Evolutionary conservation across 2,797 vertebrate species (phyloP).

Genomic region (Allobates femoralis): DNA sequence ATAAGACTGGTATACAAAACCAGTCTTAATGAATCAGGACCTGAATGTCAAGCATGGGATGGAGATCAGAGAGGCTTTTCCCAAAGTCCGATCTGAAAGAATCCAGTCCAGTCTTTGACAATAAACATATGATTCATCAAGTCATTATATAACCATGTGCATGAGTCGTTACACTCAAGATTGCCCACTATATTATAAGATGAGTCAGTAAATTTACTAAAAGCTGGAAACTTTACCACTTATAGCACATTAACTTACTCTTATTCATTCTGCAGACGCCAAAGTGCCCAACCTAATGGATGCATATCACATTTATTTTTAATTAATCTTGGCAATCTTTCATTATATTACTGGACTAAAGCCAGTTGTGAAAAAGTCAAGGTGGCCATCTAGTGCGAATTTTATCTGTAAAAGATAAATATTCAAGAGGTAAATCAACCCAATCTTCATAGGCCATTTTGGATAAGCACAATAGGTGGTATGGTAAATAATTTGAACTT

Average conservation of each 20-base stretch:
- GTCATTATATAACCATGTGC: no score
- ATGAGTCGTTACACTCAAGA: neutral
- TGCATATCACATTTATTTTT: constrained; percentile 33
- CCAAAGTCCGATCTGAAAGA: neutral
- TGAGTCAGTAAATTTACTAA: constrained; percentile 22
- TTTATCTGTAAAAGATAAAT: neutral
- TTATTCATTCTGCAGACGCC: neutral
- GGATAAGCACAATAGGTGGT: neutral
- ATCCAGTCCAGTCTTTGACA: neutral
- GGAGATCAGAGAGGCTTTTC: neutral
- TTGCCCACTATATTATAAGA: neutral
- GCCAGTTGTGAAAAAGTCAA: constrained; percentile 9
- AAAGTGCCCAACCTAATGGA: constrained; percentile 22
- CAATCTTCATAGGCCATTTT: neutral
- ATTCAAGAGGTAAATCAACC: neutral
- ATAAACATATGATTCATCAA: neutral
- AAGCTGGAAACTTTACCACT: neutral
- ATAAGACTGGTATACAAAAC: no score
- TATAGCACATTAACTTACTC: constrained; percentile 12
- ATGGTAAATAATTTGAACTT: neutral
- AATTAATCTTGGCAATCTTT: constrained; percentile 26
- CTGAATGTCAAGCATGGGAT: neutral
- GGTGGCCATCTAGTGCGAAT: neutral
- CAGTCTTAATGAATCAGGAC: no score
- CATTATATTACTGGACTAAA: constrained; percentile 1